Percentiles rank a stretch among this genome's conserved stretches.
phyloP scores from a whole-genome alignment of 1,140 invertebrate genomes.

The Dreissena rostriformis region DNA sequence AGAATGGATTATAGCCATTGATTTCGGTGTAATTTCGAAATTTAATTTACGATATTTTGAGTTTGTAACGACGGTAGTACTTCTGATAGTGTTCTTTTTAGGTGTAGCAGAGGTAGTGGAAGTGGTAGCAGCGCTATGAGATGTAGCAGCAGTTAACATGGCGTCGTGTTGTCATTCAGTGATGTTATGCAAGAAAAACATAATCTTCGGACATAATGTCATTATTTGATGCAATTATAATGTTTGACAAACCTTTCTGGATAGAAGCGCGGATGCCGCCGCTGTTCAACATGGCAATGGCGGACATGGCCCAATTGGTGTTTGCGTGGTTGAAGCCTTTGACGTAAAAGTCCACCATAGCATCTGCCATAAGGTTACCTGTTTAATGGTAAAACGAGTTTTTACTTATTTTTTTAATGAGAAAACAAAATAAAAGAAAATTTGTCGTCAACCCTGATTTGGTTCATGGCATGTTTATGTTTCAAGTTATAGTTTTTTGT shows the following conservation, averaged over 20 bases:
- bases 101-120: too few species aligned
- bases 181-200: too few species aligned
- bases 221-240: too few species aligned
- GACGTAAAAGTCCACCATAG: conserved; percentile 83
- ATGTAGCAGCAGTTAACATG: too few species aligned
- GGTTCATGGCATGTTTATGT: too few species aligned
- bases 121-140: too few species aligned
- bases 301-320: conserved; percentile 87
- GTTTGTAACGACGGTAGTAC: neutral
- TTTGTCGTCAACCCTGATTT: too few species aligned
- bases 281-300: conserved; percentile 88
- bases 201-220: too few species aligned
- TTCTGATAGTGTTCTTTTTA: neutral
- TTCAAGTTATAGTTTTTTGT: too few species aligned
- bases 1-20: neutral
- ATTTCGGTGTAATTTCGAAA: neutral
- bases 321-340: conserved; percentile 57
- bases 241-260: conserved; percentile 64
- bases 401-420: too few species aligned
- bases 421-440: too few species aligned
- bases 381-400: neutral
- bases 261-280: conserved; percentile 88
- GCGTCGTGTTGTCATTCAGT: too few species aligned
- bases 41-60: neutral
- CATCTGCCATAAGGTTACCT: conserved; percentile 91